phyloP scores from a whole-genome alignment of 2,888 invertebrate genomes.

The Platypus cylindrus region DNA sequence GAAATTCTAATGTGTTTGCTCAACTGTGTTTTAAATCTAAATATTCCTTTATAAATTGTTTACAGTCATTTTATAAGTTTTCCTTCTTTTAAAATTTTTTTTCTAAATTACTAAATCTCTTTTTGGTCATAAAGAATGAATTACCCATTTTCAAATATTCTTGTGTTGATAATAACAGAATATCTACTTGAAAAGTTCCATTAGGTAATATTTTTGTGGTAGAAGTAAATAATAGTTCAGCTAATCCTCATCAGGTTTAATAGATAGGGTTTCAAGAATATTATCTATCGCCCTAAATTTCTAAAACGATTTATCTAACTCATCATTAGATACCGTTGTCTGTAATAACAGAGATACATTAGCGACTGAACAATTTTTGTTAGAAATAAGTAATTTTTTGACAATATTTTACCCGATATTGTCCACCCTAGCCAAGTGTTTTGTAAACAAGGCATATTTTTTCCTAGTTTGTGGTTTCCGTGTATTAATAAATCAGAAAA shows the following conservation, averaged over 20 bases:
- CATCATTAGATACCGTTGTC: too few relatives aligned
- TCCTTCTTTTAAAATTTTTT: conserved; percentile 3
- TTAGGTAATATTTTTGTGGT: conserved; percentile 2
- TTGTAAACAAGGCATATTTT: too few relatives aligned
- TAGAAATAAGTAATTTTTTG: too few relatives aligned
- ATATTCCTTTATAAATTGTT: conserved; percentile 5
- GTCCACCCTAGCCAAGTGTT: conserved; percentile 6
- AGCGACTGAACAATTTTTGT: too few relatives aligned
- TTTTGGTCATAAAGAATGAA: conserved; percentile 4
- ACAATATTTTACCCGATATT: conserved; percentile 2
- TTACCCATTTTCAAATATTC: conserved; percentile 1
- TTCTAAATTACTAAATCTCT: conserved; percentile 5
- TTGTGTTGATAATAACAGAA: not conserved
- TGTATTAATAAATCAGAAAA: too few relatives aligned
- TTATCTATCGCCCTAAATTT: conserved; percentile 6
- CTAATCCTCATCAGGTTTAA: not conserved
- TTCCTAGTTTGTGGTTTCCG: too few relatives aligned
- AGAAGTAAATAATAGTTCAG: conserved; percentile 2
- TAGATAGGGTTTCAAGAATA: not conserved
- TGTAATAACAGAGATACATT: too few relatives aligned
- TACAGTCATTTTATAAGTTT: conserved; percentile 1
- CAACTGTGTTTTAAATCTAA: conserved; percentile 5
- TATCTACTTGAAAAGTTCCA: conserved; percentile 6
- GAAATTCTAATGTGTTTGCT: too few relatives aligned
- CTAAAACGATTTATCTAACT: not conserved